Evolutionary conservation across 2,888 invertebrate genomes (phyloP), one percentile per base, ranked within the genome.

Genomic region (Perdita meconis): DNA sequence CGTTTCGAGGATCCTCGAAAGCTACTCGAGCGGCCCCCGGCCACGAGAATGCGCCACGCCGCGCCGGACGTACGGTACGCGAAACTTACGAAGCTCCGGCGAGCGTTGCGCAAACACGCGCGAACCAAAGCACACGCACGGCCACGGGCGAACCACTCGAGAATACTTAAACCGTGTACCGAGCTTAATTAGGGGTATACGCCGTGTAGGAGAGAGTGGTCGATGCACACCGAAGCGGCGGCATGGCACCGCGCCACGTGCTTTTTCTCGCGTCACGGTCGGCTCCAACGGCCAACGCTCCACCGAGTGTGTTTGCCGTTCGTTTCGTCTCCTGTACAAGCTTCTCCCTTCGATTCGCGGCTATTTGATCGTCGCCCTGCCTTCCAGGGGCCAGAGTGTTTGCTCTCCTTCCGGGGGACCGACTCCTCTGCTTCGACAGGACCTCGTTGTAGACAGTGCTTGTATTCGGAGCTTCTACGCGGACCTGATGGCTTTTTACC

Each of bases 151-250:
- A 66, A 56, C 64, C 64, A 72, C 73, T 80, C 73, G 77, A 79
- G 82, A 56, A 71, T 74, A 72, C 85, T 85, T 73, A 74, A 82
- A 82, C 59, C 81, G 77, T 76, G 78, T 68, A 82, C 78, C 66
- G 77, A 77, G 81, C 81, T 82, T 89, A 89, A 89, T 89, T 89
- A 89, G 87, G 86, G 83, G 83, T 84, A 83, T 80, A 82, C 6
- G 30, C 80, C 83, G 78, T n/a, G n/a, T n/a, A n/a, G 82, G 61
- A 78, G 12, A 19, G 38, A 50, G 82, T 80, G 83, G 83, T 85
- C 83, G 83, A 77, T 80, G 84, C 51, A 74, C 83, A n/a, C n/a
- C n/a, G n/a, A n/a, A n/a, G n/a, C 79, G 79, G 16, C 76, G 82
- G 76, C 80, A 80, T 75, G n/a, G n/a, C n/a, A n/a, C n/a, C n/a